Conservation (phyloP, 2,113 vertebrate species). For the Salminus brasiliensis region DNA sequence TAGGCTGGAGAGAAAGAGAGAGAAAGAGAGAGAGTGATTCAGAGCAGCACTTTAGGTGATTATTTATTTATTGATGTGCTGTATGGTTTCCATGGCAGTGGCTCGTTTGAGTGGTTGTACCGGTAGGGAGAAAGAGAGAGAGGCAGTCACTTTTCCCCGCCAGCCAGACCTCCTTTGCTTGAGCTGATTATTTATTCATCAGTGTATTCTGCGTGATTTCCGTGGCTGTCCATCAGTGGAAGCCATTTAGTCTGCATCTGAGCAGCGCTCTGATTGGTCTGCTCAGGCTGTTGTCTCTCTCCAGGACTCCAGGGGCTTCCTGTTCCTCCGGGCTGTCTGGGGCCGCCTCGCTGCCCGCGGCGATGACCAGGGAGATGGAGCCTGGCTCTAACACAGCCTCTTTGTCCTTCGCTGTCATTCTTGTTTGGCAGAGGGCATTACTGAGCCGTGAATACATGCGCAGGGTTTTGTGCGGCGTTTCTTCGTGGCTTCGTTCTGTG, state of each 20-base stretch:
- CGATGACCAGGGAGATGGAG: neutral
- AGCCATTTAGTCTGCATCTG: slow-evolving; percentile 46
- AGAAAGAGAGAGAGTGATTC: slow-evolving; percentile 37
- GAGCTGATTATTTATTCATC: slow-evolving; percentile 58
- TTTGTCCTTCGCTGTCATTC: slow-evolving; percentile 29
- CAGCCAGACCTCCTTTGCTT: slow-evolving; percentile 48
- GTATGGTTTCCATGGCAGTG: slow-evolving; percentile 59
- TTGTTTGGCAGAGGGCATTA: slow-evolving; percentile 21
- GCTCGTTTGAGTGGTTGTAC: slow-evolving; percentile 50
- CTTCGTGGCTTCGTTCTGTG: neutral
- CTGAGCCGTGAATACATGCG: neutral
- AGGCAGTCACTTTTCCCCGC: slow-evolving; percentile 41
- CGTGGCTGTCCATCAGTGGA: slow-evolving; percentile 48
- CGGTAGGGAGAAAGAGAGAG: slow-evolving; percentile 40
- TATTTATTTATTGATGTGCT: slow-evolving; percentile 62
- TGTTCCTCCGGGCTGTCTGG: slow-evolving; percentile 34
- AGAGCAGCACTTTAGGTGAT: slow-evolving; percentile 60
- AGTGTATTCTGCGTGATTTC: slow-evolving; percentile 52
- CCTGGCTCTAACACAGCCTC: slow-evolving; percentile 29
- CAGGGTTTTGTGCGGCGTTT: neutral
- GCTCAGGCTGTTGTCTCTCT: neutral
- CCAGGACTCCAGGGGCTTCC: slow-evolving; percentile 40
- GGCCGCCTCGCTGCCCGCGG: neutral
- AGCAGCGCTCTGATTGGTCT: slow-evolving; percentile 42
- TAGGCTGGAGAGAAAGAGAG: slow-evolving; percentile 4